Base-by-base conservation (phyloP, 2,797 vertebrate genomes). In the Pseudochromis fuscus region DNA sequence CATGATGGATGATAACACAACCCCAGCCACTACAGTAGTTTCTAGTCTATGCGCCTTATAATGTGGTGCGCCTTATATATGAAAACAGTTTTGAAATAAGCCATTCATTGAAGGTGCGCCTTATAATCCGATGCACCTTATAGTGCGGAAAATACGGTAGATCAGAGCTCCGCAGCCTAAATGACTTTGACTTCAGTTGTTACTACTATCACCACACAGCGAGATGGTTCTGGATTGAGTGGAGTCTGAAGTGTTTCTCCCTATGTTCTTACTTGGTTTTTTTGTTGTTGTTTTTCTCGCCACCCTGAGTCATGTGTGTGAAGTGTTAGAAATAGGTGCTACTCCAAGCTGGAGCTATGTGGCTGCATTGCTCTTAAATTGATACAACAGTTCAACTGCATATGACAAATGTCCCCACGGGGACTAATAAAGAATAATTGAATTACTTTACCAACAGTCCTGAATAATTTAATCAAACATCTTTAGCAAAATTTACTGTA, bases 141-240 rank as follows among this genome's bases (percentile, higher is more conserved):
- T n/a, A n/a, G n/a, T n/a, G n/a, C n/a, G n/a, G n/a, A n/a, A n/a
- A n/a, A n/a, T n/a, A n/a, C n/a, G n/a, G n/a, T n/a, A n/a, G 49
- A 75, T 75, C 52, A n/a, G 44, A 64, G 25, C 21, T 38, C 18
- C 0, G 13, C 37, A 66, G 33, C 35, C 55, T 77, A 56, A 72
- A 64, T n/a, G 37, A 51, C 28, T 18, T 4, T 28, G 49, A 31
- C 30, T n/a, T 51, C 35, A 25, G 50, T 55, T 58, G 40, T 70
- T 64, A 4, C 28, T 21, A 7, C 64, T 37, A 38, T 72, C 56
- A 4, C 30, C 58, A 61, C 37, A 57, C 44, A 59, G 55, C 33
- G 16, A 60, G n/a, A 46, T 38, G 13, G 25, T 30, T 24, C 1
- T 3, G 3, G 31, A 10, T 62, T 60, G 37, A 58, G 51, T 45